Percentiles rank a stretch among this genome's conserved stretches.
phyloP scores from a whole-genome alignment of 2,888 invertebrate species.

The Hemaris fuciformis region DNA sequence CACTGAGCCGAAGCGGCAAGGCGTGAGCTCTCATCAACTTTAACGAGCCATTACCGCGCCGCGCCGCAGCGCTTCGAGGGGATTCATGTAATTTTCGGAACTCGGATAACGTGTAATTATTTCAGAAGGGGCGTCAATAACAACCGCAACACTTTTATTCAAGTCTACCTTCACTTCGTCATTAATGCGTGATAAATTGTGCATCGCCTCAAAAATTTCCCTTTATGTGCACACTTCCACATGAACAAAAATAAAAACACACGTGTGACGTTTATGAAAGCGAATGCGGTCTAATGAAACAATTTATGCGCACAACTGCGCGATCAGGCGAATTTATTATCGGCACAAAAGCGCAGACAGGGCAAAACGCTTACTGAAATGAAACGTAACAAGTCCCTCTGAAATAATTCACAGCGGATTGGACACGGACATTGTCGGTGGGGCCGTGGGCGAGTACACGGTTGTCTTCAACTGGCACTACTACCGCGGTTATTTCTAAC shows the following conservation, averaged over 20 bases:
- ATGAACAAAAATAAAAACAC: conserved; percentile 27
- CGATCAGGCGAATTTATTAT: conserved; percentile 60
- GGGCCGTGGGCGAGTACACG: conserved; percentile 57
- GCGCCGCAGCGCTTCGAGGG: conserved; percentile 49
- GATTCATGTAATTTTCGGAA: conserved; percentile 73
- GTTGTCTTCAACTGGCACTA: conserved; percentile 53
- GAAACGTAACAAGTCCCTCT: conserved; percentile 59
- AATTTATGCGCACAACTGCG: conserved; percentile 60
- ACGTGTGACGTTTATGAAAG: conserved; percentile 47
- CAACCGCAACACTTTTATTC: conserved; percentile 65
- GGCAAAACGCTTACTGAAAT: conserved; percentile 60
- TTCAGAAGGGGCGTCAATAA: conserved; percentile 72
- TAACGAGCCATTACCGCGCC: conserved; percentile 75
- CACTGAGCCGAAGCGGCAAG: conserved; percentile 48
- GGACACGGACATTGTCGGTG: conserved; percentile 61
- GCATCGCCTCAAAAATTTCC: not conserved
- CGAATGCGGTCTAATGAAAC: conserved; percentile 58
- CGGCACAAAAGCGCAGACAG: conserved; percentile 59
- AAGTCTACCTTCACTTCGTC: conserved; percentile 40
- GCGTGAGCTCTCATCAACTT: conserved; percentile 75
- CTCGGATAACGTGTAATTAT: conserved; percentile 76
- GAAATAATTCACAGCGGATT: conserved; percentile 74
- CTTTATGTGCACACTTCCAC: not conserved
- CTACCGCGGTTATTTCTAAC: conserved; percentile 69
- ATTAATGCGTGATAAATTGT: conserved; percentile 16